These are phyloP conservation scores for Bactericera cockerelli DNA, from an alignment of 1,140 invertebrate genomes.

Conservation along the genomic window DNA sequence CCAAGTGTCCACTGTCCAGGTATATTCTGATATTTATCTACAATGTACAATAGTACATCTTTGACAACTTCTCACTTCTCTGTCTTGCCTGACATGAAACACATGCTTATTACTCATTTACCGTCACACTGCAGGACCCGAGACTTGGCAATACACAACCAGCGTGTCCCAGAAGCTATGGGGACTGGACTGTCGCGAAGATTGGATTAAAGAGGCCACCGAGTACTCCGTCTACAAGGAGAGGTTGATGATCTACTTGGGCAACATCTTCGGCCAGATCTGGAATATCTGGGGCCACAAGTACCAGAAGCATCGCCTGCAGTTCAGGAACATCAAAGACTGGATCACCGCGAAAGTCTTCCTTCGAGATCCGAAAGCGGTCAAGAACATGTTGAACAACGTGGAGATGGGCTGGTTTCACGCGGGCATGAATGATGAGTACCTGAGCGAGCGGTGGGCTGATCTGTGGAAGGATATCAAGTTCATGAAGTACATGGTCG, in stretches of 20 bases:
- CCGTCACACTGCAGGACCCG: too few species aligned
- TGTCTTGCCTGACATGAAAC: too few species aligned
- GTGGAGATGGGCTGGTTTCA: not conserved
- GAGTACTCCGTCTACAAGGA: not conserved
- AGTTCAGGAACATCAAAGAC: not conserved
- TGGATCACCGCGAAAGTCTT: not conserved
- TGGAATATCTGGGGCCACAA: not conserved
- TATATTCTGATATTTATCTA: too few species aligned
- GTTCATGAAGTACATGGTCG: not conserved
- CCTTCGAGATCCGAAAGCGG: not conserved
- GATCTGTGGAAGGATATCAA: not conserved
- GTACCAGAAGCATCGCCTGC: not conserved
- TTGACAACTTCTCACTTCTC: too few species aligned
- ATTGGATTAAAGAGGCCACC: not conserved
- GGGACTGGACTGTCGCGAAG: not conserved
- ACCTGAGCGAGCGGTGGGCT: not conserved
- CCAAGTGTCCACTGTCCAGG: too few species aligned
- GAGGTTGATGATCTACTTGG: not conserved
- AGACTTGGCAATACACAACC: too few species aligned
- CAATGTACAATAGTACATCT: too few species aligned
- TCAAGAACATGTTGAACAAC: not conserved
- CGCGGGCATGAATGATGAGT: not conserved
- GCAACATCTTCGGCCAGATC: not conserved
- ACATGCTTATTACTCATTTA: too few species aligned
- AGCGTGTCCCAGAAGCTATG: not conserved